These are phyloP conservation scores for Nothoprocta perdicaria DNA, from an alignment of 2,113 vertebrate species.

Conservation along the genomic window DNA sequence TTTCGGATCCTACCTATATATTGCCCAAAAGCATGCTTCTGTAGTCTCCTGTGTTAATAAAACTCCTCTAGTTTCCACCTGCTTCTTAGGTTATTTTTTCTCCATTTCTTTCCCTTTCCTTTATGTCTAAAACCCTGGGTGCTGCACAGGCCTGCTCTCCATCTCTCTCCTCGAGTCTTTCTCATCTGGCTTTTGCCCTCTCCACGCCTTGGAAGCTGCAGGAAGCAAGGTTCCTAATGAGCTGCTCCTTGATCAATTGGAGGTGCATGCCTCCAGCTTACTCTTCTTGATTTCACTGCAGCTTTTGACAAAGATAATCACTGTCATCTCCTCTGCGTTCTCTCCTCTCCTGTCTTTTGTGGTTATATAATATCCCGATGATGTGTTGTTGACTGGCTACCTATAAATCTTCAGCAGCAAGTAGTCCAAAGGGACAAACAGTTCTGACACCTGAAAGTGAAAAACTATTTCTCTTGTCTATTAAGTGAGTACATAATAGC, in stretches of 20 bases:
- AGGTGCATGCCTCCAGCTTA: slow-evolving; percentile 27
- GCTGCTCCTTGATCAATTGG: slow-evolving; percentile 37
- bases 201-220: neutral
- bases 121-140: neutral
- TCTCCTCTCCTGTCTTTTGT: slow-evolving; percentile 7
- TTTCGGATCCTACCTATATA: neutral
- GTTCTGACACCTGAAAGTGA: neutral
- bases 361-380: neutral
- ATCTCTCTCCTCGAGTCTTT: neutral
- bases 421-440: neutral
- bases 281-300: slow-evolving; percentile 38
- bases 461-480: neutral
- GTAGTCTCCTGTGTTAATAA: neutral
- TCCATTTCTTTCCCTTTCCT: neutral
- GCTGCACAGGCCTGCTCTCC: neutral
- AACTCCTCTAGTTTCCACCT: neutral
- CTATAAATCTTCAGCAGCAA: neutral
- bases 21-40: neutral
- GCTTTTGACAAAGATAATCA: slow-evolving; percentile 32
- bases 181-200: slow-evolving; percentile 10
- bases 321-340: neutral
- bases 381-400: neutral
- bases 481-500: neutral
- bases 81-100: neutral
- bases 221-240: neutral